Percentiles rank a stretch among this genome's conserved stretches.
Evolutionary conservation across 2,113 vertebrate genomes (phyloP).

Genomic region (Eleginops maclovinus): DNA sequence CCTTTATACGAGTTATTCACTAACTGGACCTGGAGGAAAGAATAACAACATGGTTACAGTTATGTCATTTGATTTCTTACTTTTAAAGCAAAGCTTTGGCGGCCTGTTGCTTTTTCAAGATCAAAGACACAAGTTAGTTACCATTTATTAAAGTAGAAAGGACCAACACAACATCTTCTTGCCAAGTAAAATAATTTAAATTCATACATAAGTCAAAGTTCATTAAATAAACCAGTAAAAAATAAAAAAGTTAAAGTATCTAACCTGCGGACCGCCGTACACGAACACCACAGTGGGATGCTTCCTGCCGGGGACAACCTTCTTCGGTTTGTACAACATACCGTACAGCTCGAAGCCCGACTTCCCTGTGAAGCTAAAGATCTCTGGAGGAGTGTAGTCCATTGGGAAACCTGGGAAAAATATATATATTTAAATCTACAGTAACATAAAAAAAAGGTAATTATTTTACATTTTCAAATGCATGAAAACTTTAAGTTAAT

Average conservation of each 20-base stretch:
- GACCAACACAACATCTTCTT: too few relatives aligned
- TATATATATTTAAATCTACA: neutral
- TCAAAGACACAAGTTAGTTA: too few relatives aligned
- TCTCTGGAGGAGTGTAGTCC: conserved; percentile 90
- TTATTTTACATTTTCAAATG: too few relatives aligned
- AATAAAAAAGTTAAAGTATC: conserved; percentile 1
- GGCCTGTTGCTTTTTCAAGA: neutral
- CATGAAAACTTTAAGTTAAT: too few relatives aligned
- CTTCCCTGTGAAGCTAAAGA: conserved; percentile 91
- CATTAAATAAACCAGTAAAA: too few relatives aligned
- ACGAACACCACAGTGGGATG: conserved; percentile 95
- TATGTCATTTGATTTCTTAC: neutral
- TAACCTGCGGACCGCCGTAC: conserved; percentile 95
- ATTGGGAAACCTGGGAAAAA: conserved; percentile 85
- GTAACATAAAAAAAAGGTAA: too few relatives aligned
- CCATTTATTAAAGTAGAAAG: too few relatives aligned
- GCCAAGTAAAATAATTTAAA: too few relatives aligned
- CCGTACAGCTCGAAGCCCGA: conserved; percentile 90
- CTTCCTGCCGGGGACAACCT: conserved; percentile 89
- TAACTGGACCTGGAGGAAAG: conserved; percentile 88
- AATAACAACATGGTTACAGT: neutral
- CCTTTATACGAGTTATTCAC: conserved; percentile 98
- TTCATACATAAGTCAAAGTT: too few relatives aligned
- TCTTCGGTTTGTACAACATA: conserved; percentile 94
- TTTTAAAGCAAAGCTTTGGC: neutral